Evolutionary conservation across 2,113 vertebrate genomes (phyloP), one percentile per base, ranked within the genome.

Genomic region (Bubo bubo): DNA sequence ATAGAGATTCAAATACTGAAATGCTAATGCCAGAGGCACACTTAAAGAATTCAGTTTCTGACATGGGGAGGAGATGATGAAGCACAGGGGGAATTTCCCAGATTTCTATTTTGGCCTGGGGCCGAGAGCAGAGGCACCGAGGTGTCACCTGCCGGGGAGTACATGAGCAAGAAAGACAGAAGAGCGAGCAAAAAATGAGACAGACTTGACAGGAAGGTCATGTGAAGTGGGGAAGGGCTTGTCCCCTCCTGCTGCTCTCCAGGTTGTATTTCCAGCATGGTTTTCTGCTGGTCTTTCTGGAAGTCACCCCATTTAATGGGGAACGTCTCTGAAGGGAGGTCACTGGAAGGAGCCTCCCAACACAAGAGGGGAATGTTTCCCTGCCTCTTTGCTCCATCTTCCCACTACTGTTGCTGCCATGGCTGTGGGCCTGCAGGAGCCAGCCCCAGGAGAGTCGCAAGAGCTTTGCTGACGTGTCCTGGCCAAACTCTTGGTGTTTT

Each of bases 171-270:
- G 59, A 71, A 68, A 76, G 39, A 17, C 55, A 56, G 41, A 93
- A 77, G 27, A 63, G 35, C 27, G 52, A 58, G 34, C 4, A 6
- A 35, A 74, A 76, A 62, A 55, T 24, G 18, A 47, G 60, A 62
- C 52, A 5, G 24, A n/a, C 58, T 62, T 52, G 21, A 47, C 1
- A 1, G 58, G 58, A 80, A 72, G 39, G 35, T 45, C 1, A 0
- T 28, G 64, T 56, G 58, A 64, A 80, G 15, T 2, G 8, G 32
- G 43, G 68, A 60, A 66, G 58, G 73, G 47, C 47, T 76, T 1
- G 2, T 47, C 34, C 18, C 55, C 18, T 79, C n/a, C 68, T 62
- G 79, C 32, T 71, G 39, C 22, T 60, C 27, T 49, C 30, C 60
- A 59, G 37, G 18, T 24, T 85, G 10, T 37, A 24, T 56, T 88